Conservation (phyloP, 1,140 invertebrate species). For the Galendromus occidentalis region DNA sequence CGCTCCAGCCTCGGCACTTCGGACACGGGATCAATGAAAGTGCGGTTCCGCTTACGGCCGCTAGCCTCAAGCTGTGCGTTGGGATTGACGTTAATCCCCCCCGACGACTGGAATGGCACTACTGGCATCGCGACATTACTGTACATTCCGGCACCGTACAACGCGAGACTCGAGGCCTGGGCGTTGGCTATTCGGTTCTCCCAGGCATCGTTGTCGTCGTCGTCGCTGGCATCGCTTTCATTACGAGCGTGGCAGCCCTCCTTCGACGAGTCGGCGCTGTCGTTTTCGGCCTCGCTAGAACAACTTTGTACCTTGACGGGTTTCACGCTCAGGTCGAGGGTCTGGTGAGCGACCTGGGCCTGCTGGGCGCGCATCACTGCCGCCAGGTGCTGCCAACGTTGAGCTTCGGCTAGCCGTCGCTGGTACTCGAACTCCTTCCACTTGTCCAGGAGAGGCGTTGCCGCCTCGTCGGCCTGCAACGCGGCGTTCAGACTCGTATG, state of each 20-base stretch:
- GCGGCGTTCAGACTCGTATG: slow-evolving; percentile 14
- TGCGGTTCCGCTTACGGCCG: slow-evolving; percentile 73
- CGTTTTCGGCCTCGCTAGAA: slow-evolving; percentile 6
- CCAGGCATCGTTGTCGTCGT: slow-evolving; percentile 37
- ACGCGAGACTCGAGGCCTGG: slow-evolving; percentile 21
- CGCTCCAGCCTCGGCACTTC: slow-evolving; percentile 89
- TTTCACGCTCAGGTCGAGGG: background rate
- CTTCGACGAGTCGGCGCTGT: slow-evolving; percentile 10
- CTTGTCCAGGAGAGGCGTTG: slow-evolving; percentile 14
- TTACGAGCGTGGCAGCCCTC: slow-evolving; percentile 12
- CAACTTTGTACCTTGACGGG: background rate
- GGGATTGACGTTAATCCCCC: slow-evolving; percentile 20
- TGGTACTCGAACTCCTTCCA: slow-evolving; percentile 9
- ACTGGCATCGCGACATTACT: slow-evolving; percentile 28
- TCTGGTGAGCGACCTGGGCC: background rate
- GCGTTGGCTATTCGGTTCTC: slow-evolving; percentile 21
- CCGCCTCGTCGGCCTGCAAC: slow-evolving; percentile 12
- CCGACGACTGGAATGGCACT: slow-evolving; percentile 30
- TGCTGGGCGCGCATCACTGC: background rate
- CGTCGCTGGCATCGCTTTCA: slow-evolving; percentile 17
- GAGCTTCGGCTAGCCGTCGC: background rate
- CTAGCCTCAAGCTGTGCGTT: slow-evolving; percentile 40
- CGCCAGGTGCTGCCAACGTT: background rate
- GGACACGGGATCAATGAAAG: slow-evolving; percentile 95
- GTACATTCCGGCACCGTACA: slow-evolving; percentile 28